phyloP scores from a whole-genome alignment of 2,113 vertebrate genomes.

The Scophthalmus maximus region DNA sequence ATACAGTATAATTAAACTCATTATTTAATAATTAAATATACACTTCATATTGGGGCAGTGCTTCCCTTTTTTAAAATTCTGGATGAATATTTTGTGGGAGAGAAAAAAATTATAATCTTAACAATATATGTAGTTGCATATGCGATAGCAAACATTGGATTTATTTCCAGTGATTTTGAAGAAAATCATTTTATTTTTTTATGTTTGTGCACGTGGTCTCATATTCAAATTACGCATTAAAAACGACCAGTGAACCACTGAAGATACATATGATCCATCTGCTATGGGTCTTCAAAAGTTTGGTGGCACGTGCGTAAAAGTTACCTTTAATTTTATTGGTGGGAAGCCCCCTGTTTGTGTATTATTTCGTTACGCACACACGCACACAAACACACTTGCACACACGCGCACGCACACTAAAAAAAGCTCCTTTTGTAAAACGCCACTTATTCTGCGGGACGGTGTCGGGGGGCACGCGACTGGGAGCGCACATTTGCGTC shows the following conservation, averaged over 20 bases:
- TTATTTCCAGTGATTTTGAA: slow-evolving; percentile 7
- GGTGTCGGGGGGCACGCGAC: slow-evolving; percentile 59
- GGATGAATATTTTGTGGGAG: not conserved
- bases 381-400: not conserved
- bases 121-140: not conserved
- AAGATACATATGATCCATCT: slow-evolving; percentile 1
- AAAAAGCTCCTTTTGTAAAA: slow-evolving; percentile 30
- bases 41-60: too few species aligned
- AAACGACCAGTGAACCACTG: slow-evolving; percentile 2
- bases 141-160: not conserved
- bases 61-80: too few species aligned
- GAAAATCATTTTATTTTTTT: not conserved
- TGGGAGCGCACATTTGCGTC: slow-evolving; percentile 68
- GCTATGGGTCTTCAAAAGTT: not conserved
- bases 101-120: not conserved
- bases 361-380: slow-evolving; percentile 42
- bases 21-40: too few species aligned
- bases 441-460: slow-evolving; percentile 43
- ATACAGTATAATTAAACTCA: too few species aligned
- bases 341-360: slow-evolving; percentile 22
- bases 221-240: not conserved
- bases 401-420: slow-evolving; percentile 1
- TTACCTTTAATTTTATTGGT: slow-evolving; percentile 15
- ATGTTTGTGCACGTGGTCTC: not conserved
- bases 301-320: slow-evolving; percentile 20